Evolutionary conservation across 2,113 vertebrate species (phyloP).

Genomic region (Rhinolophus sinicus): DNA sequence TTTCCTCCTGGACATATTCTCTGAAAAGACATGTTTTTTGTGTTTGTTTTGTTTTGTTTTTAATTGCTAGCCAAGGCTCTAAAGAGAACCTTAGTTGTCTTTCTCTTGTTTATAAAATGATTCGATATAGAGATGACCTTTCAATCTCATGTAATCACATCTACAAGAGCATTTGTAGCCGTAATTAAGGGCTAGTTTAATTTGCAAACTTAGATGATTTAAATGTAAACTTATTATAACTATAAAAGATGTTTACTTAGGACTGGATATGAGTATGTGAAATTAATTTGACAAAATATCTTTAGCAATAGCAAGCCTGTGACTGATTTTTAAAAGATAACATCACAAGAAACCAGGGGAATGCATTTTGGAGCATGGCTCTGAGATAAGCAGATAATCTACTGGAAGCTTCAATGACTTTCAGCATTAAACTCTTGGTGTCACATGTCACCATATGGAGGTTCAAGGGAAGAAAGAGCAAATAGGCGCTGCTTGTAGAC

Average conservation of each 20-base stretch:
- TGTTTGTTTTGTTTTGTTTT: no score
- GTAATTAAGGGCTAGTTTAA: constrained; percentile 68
- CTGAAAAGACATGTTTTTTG: constrained; percentile 29
- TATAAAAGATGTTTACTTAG: constrained; percentile 56
- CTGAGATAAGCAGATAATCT: background rate
- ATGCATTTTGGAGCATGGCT: background rate
- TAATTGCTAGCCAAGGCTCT: constrained; percentile 34
- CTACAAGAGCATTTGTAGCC: constrained; percentile 19
- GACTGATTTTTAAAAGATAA: background rate
- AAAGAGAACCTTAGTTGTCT: constrained; percentile 55
- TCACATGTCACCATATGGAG: background rate
- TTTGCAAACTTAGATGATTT: constrained; percentile 63
- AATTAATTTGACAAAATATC: constrained; percentile 54
- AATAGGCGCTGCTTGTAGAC: background rate
- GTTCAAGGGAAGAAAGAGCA: background rate
- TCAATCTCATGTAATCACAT: constrained; percentile 40
- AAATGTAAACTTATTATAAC: constrained; percentile 58
- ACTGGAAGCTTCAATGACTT: background rate
- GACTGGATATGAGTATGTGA: constrained; percentile 45
- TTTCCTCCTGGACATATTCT: constrained; percentile 55
- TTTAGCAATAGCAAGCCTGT: background rate
- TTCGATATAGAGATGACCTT: constrained; percentile 70
- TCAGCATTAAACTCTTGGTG: background rate
- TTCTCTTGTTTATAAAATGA: constrained; percentile 55
- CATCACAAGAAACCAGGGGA: background rate